phyloP scores from a whole-genome alignment of 2,113 vertebrate species.

The Bubo scandiacus region DNA sequence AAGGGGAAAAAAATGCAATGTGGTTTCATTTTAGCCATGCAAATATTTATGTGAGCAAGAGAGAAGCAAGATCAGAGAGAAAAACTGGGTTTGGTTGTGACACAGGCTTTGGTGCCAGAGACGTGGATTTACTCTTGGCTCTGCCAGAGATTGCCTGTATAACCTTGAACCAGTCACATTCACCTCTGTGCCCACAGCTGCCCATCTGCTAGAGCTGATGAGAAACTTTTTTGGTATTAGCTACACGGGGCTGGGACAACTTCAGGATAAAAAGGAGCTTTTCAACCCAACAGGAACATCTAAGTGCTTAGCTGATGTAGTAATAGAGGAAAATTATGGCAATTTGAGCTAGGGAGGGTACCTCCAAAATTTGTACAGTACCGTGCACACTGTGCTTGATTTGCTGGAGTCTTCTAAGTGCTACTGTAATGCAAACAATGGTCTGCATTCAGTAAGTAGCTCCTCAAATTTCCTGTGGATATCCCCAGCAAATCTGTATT shows the following conservation, averaged over 20 bases:
- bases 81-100: constrained; percentile 11
- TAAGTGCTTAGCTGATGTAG: not conserved
- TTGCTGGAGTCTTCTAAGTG: not conserved
- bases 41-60: constrained; percentile 45
- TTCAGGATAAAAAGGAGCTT: not conserved
- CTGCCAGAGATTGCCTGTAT: not conserved
- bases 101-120: not conserved
- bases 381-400: not conserved
- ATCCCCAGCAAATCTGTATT: constrained; percentile 49
- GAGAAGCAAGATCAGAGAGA: constrained; percentile 47
- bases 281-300: constrained; percentile 13
- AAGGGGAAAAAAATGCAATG: constrained; percentile 3
- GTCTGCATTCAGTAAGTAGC: constrained; percentile 51
- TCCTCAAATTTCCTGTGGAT: constrained; percentile 48
- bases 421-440: constrained; percentile 38
- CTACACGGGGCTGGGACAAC: not conserved
- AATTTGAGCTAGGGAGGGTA: constrained; percentile 1
- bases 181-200: not conserved
- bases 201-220: not conserved
- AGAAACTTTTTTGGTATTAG: not conserved
- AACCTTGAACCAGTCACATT: not conserved
- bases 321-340: constrained; percentile 22
- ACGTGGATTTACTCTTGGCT: not conserved
- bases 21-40: constrained; percentile 47
- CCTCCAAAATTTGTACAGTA: not conserved